Evolutionary conservation across 2,113 vertebrate genomes (phyloP).

Genomic region (Chaetodon auriga): DNA sequence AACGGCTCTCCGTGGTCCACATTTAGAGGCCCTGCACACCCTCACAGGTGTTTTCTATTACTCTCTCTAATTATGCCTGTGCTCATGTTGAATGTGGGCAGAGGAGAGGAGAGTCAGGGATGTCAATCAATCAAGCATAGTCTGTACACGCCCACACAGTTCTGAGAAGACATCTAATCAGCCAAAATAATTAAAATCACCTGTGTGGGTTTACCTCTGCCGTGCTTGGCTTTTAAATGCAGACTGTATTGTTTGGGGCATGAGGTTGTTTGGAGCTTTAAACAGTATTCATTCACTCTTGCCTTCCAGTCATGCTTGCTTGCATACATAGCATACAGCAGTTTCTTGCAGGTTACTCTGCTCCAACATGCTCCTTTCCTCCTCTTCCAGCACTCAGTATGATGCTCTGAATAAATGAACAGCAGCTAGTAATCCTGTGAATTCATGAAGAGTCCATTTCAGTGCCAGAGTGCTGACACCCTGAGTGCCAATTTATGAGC

Average conservation of each 20-base stretch:
- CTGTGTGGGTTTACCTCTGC: neutral
- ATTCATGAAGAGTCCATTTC: constrained; percentile 58
- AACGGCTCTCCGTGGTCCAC: neutral
- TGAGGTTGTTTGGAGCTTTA: neutral
- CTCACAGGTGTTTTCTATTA: neutral
- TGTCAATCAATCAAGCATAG: neutral
- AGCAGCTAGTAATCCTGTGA: constrained; percentile 45
- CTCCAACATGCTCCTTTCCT: neutral
- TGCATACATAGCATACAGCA: neutral
- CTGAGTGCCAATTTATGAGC: constrained; percentile 54
- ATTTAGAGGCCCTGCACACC: neutral
- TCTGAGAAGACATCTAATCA: neutral
- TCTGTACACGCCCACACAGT: neutral
- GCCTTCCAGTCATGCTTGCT: neutral
- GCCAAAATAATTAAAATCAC: neutral
- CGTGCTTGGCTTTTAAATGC: neutral
- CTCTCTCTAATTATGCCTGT: neutral
- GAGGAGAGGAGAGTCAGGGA: neutral
- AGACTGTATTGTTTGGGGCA: neutral
- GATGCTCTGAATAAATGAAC: constrained; percentile 63
- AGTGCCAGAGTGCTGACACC: constrained; percentile 48
- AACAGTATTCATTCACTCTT: neutral
- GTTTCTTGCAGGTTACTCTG: neutral
- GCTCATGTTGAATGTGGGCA: neutral
- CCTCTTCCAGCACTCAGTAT: constrained; percentile 13